These are phyloP conservation scores for Drosophila miranda DNA, from an alignment of 1,140 invertebrate species.

Conservation along the genomic window DNA sequence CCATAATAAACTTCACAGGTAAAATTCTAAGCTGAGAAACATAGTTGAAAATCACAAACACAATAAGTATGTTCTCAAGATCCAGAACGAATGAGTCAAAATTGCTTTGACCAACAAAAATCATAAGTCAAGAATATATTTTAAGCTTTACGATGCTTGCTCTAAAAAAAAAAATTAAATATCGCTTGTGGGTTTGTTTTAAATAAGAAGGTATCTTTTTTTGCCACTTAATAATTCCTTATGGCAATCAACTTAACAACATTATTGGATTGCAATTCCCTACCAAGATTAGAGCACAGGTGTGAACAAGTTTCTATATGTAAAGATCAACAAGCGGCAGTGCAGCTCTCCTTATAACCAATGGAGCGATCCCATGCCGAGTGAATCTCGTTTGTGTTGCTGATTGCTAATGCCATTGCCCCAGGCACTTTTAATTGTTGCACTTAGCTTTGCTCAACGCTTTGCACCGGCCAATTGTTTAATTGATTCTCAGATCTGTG, in stretches of 20 bases:
- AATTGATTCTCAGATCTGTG: conserved; percentile 52
- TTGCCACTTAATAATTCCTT: conserved; percentile 2
- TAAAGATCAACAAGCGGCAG: conserved; percentile 9
- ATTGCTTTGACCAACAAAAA: too few relatives aligned
- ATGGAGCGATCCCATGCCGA: conserved; percentile 22
- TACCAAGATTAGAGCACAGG: conserved; percentile 1
- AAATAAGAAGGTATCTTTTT: not conserved
- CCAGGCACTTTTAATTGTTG: conserved; percentile 49
- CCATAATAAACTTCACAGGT: too few relatives aligned
- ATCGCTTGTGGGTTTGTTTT: too few relatives aligned
- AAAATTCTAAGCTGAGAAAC: too few relatives aligned
- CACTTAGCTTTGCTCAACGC: conserved; percentile 41
- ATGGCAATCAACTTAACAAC: not conserved
- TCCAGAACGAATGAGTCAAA: too few relatives aligned
- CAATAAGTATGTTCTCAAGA: too few relatives aligned
- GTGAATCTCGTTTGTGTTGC: conserved; percentile 32
- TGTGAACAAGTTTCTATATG: conserved; percentile 14
- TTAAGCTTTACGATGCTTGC: too few relatives aligned
- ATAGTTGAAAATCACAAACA: too few relatives aligned
- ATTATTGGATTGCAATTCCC: not conserved
- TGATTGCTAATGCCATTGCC: conserved; percentile 36
- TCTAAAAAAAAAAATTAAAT: too few relatives aligned
- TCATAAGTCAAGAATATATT: too few relatives aligned
- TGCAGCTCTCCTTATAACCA: conserved; percentile 15
- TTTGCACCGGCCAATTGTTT: conserved; percentile 44